These are phyloP conservation scores for Eurystomus gularis DNA, from an alignment of 2,113 vertebrate genomes.

Conservation along the genomic window DNA sequence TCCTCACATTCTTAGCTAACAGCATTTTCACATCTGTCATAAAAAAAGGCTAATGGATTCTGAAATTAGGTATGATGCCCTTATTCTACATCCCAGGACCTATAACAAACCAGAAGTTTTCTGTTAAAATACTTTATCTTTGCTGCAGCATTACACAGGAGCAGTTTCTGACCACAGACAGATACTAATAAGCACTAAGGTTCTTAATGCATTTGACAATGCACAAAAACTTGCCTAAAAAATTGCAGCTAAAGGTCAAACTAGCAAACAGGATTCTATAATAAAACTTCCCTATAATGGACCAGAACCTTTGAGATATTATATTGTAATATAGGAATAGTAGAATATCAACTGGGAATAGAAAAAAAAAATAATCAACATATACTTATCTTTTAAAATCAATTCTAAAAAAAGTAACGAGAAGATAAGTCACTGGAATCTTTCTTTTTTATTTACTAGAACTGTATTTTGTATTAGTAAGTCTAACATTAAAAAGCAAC, in stretches of 20 bases:
- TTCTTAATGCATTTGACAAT: neutral
- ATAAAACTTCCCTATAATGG: neutral
- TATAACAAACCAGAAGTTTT: neutral
- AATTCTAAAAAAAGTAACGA: neutral
- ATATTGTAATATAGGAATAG: neutral
- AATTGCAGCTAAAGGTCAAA: neutral
- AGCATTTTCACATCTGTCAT: neutral
- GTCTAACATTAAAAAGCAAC: neutral
- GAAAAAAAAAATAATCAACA: neutral
- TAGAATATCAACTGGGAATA: neutral
- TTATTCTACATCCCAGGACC: neutral
- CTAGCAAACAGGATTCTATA: neutral
- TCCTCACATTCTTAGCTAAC: neutral
- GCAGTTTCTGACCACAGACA: neutral
- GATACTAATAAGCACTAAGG: neutral
- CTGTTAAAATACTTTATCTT: neutral
- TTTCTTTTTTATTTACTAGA: neutral
- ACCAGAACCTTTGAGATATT: accelerated
- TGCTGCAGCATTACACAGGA: neutral
- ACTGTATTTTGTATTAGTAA: neutral
- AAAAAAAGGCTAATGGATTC: neutral
- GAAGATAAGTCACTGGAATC: neutral
- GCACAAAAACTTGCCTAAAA: neutral
- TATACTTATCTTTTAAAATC: neutral
- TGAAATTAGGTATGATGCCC: neutral